Conservation (phyloP, 2,113 vertebrate genomes). For the Pseudorasbora parva region DNA sequence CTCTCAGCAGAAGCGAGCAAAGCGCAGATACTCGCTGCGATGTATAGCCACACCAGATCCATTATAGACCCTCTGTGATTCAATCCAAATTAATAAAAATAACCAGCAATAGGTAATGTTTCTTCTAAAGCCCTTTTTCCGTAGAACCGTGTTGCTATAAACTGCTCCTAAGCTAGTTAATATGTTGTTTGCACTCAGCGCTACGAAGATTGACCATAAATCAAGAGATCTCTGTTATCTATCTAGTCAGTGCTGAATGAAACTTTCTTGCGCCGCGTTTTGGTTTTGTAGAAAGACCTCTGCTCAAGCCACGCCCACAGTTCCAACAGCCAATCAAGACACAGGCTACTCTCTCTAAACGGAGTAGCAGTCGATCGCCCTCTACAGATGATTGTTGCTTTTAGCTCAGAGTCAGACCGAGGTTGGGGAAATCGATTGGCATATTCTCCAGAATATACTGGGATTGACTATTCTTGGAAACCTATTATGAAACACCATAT, state of each 20-base stretch:
- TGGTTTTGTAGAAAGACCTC: slow-evolving; percentile 1
- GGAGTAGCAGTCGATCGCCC: slow-evolving; percentile 15
- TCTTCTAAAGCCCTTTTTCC: slow-evolving; percentile 21
- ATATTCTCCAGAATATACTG: background rate
- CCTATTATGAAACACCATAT: background rate
- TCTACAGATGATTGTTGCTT: slow-evolving; percentile 18
- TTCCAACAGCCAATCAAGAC: background rate
- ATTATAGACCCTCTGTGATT: slow-evolving; percentile 66
- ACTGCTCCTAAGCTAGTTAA: background rate
- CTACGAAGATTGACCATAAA: background rate
- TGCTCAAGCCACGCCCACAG: slow-evolving; percentile 24
- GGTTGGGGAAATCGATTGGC: background rate
- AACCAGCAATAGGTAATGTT: background rate
- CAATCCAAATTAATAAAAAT: slow-evolving; percentile 40
- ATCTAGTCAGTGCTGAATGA: slow-evolving; percentile 27
- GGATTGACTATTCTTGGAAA: background rate
- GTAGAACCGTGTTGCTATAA: background rate
- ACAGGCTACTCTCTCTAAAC: background rate
- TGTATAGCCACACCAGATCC: slow-evolving; percentile 75
- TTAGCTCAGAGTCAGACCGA: background rate
- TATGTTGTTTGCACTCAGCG: background rate
- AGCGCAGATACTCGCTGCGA: slow-evolving; percentile 67
- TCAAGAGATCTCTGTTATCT: background rate
- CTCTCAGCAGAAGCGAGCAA: slow-evolving; percentile 72
- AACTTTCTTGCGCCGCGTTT: slow-evolving; percentile 12